Conservation (phyloP, 64 coral and sea anemone species). For the Porites australiensis region DNA sequence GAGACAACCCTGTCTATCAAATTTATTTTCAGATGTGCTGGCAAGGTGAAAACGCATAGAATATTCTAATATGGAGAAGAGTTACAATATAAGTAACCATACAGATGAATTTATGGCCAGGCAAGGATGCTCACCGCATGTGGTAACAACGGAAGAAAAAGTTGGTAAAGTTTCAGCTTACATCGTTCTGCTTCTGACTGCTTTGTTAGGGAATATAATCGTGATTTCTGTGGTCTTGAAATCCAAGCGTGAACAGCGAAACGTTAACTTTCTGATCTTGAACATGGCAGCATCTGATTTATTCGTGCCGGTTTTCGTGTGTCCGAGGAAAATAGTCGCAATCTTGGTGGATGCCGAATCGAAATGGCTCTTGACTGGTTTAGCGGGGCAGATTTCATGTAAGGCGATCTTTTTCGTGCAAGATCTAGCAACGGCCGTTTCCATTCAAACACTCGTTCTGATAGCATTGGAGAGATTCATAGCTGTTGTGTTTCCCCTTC, state of each 20-base stretch:
- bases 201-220: slow-evolving; percentile 14
- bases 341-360: neutral
- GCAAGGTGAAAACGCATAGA: too few species aligned
- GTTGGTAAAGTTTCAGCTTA: neutral
- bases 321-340: neutral
- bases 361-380: neutral
- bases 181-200: slow-evolving; percentile 9
- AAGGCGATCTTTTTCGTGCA: neutral
- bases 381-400: slow-evolving; percentile 23
- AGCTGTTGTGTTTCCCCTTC: slow-evolving; percentile 25
- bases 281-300: slow-evolving; percentile 47
- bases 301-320: slow-evolving; percentile 9
- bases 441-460: slow-evolving; percentile 23
- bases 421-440: slow-evolving; percentile 5
- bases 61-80: neutral
- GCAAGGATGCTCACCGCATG: neutral
- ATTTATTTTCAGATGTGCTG: too few species aligned
- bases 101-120: neutral
- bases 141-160: neutral
- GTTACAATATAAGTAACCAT: slow-evolving; percentile 17
- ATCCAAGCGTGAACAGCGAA: slow-evolving; percentile 23
- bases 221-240: slow-evolving; percentile 2
- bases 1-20: too few species aligned
- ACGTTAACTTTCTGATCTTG: slow-evolving; percentile 40
- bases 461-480: slow-evolving; percentile 30